Base-by-base conservation (phyloP, 1,140 invertebrate species). In the Drosophila lacteicornis region DNA sequence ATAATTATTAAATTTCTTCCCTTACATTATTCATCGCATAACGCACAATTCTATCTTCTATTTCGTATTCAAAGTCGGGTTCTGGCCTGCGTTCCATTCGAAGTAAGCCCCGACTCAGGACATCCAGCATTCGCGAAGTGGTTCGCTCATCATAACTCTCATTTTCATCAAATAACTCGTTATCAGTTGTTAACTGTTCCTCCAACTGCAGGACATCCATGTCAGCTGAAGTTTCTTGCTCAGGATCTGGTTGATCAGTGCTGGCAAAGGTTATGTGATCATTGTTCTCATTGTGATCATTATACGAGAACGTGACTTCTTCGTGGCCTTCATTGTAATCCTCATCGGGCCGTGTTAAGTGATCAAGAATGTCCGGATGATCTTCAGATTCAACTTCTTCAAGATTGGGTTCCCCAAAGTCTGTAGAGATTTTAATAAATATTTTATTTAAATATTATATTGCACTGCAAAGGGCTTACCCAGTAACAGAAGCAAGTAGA, bases 41-140 rank as follows among this genome's bases (percentile, higher is more conserved):
- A 3, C 74, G 51, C 15, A 75, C 74, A 8, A 76, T 40, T 13
- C 74, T 19, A 53, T 76, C 74, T 75, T 75, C 70, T 27, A 76
- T 66, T 66, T 75, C 40, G 22, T 49, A 33, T 25, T 56, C 22
- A 8, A 22, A 3, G 33, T 38, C 38, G 4, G 12, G 11, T 1
- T 70, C 19, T 1, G 27, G 36, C 13, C 7, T 49, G 13, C 9
- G 36, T 17, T 5, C n/a, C 6, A 1, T 36, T 49, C 12, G 15
- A 11, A 11, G 8, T 5, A 47, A n/a, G 0, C 15, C 33, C 9
- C 40, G 11, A 47, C 36, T 33, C 11, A 57, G 15, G 4, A 62
- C 42, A 12, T 43, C 17, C 2, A 75, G 30, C 8, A 73, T 51
- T 19, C 40, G 45, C 11, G 49, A 47, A 7, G 49, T n/a, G 38